Base-by-base conservation (phyloP, 2,797 vertebrate species). In the Rhabdophis nuchalis region DNA sequence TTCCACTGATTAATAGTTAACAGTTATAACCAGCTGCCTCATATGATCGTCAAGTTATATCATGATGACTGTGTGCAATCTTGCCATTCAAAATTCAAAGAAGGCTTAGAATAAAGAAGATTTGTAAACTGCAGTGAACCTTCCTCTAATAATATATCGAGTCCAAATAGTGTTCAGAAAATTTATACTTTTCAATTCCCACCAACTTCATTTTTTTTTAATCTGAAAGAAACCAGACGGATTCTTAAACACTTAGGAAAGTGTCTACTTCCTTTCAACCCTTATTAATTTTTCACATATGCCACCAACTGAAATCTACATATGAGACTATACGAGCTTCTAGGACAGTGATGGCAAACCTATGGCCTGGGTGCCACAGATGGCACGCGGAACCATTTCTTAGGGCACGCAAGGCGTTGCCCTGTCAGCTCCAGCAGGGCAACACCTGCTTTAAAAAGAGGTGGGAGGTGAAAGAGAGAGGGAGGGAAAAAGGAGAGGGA, bases 251-350 rank as follows among this genome's bases (percentile, higher is more conserved):
- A 92, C 87, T 90, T 94, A 94, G 52, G 7, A 92, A 93, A 93
- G 86, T 60, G 41, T 92, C 68, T 57, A 90, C 88, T 93, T 93
- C 46, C 87, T 50, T 60, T 90, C 92, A 93, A 92, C 52, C 86
- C 92, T 60, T 86, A 85, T 94, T 95, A 93, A 86, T 61, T 89
- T 92, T 94, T 89, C 86, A 58, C 27, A 93, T 90, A 93, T 91
- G 12, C 20, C 27, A 27, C 88, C 91, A 88, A 91, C 92, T 85
- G 12, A 0, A 23, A 82, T 92, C 86, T 86, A 92, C 20, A 52
- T 2, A 41, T 88, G 89, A 54, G 53, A 27, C 12, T 90, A 87
- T 58, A 57, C 2, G 13, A 94, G 86, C 89, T 68, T 87, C 8
- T 54, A 93, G 87, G 88, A n/a, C n/a, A n/a, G n/a, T n/a, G n/a